Evolutionary conservation across 2,888 invertebrate genomes (phyloP), one percentile per base, ranked within the genome.

Genomic region (Andrena minutula): DNA sequence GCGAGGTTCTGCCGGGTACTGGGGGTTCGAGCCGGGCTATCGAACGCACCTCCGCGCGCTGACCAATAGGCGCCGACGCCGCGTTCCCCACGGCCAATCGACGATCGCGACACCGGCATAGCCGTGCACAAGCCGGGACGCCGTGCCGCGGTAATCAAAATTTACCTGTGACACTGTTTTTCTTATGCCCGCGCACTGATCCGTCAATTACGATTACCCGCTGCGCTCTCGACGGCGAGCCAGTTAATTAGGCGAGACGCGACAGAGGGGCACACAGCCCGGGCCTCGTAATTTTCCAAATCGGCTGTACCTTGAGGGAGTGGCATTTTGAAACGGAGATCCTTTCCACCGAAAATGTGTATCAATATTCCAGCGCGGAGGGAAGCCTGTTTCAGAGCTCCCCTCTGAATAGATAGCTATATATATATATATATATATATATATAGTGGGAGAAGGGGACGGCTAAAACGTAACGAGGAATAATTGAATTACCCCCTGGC

Each of bases 1-100:
- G 87, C 90, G 92, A 93, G 90, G 90, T 89, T 91, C 92, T 92
- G 91, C 93, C 93, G 93, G 92, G 92, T 92, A 93, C 93, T 93
- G 93, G 90, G 89, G 91, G 86, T 88, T 87, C 78, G 80, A 84
- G 90, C 89, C 89, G 87, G 87, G 91, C 92, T 93, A 93, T 93
- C 91, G 93, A 93, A 91, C 93, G 93, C 91, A 91, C 91, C 91
- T 92, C 87, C 86, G 75, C 63, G 82, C 86, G 83, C 66, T 88
- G 83, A 85, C 93, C 92, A 92, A 92, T 92, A 85, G 86, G 80
- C 87, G 84, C 81, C 81, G 81, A n/a, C 88, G 86, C 86, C 90
- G 91, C 86, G 84, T 69, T 47, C 69, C 73, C 30, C 61, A 60
- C 73, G 56, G 53, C 88, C 86, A 87, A 87, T 83, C 87, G 20